Evolutionary conservation across 2,797 vertebrate species (phyloP).

Genomic region (Gambusia yucatana): DNA sequence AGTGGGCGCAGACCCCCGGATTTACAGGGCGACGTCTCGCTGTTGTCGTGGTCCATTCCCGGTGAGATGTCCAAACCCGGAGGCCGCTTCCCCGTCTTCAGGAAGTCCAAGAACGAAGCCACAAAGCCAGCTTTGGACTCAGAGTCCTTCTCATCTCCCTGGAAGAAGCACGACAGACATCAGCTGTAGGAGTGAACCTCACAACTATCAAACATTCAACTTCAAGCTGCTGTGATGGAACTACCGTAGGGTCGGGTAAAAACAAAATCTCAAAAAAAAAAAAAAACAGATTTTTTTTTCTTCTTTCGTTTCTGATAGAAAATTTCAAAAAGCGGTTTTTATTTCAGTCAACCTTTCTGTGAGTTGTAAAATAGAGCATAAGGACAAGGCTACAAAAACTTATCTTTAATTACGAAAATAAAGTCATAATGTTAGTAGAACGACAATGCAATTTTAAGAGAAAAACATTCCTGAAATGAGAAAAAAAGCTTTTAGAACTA

Average conservation of each 20-base stretch:
- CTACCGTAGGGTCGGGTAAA: background rate
- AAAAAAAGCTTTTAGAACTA: no score
- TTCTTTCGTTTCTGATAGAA: no score
- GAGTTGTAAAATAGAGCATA: no score
- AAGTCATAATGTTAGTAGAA: no score
- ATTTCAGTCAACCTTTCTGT: no score
- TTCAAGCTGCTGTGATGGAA: background rate
- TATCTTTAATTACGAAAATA: no score
- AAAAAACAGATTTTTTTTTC: no score
- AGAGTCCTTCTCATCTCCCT: conserved; percentile 91
- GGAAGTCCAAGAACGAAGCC: conserved; percentile 93
- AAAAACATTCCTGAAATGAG: no score
- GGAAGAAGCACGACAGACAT: conserved; percentile 15
- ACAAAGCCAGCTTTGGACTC: conserved; percentile 93
- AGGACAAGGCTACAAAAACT: no score
- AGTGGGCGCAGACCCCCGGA: conserved; percentile 77
- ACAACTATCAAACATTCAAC: background rate
- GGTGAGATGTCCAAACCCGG: conserved; percentile 78
- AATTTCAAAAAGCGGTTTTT: no score
- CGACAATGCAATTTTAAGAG: no score
- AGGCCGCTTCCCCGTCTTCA: conserved; percentile 91
- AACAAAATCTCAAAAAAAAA: no score
- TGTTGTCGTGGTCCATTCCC: conserved; percentile 76
- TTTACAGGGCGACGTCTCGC: conserved; percentile 82
- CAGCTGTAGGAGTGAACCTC: background rate